phyloP scores from a whole-genome alignment of 2,888 invertebrate genomes.

The Monopis laevigella region DNA sequence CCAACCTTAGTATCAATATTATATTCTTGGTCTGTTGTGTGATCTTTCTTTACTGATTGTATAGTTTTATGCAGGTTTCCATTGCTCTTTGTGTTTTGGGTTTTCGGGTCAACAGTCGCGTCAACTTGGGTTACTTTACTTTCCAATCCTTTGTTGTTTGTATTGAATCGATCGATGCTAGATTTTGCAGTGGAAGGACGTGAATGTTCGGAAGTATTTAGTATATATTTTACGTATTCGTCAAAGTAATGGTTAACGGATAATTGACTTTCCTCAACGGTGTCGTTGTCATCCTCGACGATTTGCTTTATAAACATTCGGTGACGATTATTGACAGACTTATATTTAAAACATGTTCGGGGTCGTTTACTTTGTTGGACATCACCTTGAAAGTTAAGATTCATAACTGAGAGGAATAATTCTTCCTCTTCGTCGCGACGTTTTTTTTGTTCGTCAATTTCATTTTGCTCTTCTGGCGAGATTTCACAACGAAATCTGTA shows the following conservation, averaged over 20 bases:
- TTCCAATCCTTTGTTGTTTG: conserved; percentile 28
- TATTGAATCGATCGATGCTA: conserved; percentile 30
- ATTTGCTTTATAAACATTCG: conserved; percentile 54
- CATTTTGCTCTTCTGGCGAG: conserved; percentile 19
- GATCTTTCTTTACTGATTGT: conserved; percentile 15
- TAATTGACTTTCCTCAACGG: conserved; percentile 26
- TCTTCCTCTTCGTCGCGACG: conserved; percentile 27
- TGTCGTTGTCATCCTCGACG: conserved; percentile 29
- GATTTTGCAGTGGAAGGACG: conserved; percentile 45
- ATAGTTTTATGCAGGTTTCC: conserved; percentile 22
- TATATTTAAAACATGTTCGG: conserved; percentile 46
- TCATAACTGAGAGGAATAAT: conserved; percentile 48
- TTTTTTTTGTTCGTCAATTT: conserved; percentile 22
- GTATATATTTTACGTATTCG: conserved; percentile 47
- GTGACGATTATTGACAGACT: conserved; percentile 31
- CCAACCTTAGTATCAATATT: conserved; percentile 36
- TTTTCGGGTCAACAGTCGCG: conserved; percentile 19
- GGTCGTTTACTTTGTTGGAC: conserved; percentile 32
- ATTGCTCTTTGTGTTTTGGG: conserved; percentile 5
- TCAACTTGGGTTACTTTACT: conserved; percentile 38
- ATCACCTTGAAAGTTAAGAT: conserved; percentile 45
- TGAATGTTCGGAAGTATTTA: conserved; percentile 34
- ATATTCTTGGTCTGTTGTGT: conserved; percentile 17
- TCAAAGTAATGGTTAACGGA: conserved; percentile 39
- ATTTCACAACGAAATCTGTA: conserved; percentile 37